Evolutionary conservation across 1,140 invertebrate species (phyloP), one percentile per base, ranked within the genome.

Genomic region (Bombus ignitus): DNA sequence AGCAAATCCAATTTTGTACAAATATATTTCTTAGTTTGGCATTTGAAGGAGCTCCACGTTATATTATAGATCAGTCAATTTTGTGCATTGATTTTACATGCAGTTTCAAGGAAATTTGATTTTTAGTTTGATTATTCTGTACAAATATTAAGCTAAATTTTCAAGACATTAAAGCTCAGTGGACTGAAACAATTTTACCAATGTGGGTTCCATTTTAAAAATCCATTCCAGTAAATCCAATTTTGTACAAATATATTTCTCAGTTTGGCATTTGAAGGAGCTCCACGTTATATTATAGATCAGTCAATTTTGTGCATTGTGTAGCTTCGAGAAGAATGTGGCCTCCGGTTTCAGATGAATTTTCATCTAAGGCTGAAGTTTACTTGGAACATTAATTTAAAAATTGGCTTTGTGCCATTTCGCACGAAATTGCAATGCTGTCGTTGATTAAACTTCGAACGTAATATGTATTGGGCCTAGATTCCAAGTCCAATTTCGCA

Each of bases 351-450:
- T 59, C 3, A 59, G 25, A 59, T 28, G 4, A 59, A 59, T 59
- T 59, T 12, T 28, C 0, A 10, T 0, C 9, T 4, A 13, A 62
- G 3, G 28, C 12, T 13, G 12, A n/a, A n/a, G 28, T 12, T 12
- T 62, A 13, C 28, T n/a, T 12, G 25, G 3, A 59, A 59, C 25
- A 28, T 28, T 25, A 3, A 12, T 62, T 62, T 2, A n/a, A 13
- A 62, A 62, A 62, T n/a, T 15, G 12, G 1, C 12, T n/a, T n/a
- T 13, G 2, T n/a, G 12, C 28, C 12, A 62, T 12, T 62, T 62
- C 12, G 12, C 28, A n/a, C 28, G 3, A 62, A 62, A 32, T 35
- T 66, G n/a, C 6, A 66, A 15, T 32, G 9, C n/a, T 13, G 13
- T 66, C 5, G 65, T 18, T n/a, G 65, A 66, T 66, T 66, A 15